These are phyloP conservation scores for Tylochromis polylepis DNA, from an alignment of 2,113 vertebrate species.

Conservation along the genomic window DNA sequence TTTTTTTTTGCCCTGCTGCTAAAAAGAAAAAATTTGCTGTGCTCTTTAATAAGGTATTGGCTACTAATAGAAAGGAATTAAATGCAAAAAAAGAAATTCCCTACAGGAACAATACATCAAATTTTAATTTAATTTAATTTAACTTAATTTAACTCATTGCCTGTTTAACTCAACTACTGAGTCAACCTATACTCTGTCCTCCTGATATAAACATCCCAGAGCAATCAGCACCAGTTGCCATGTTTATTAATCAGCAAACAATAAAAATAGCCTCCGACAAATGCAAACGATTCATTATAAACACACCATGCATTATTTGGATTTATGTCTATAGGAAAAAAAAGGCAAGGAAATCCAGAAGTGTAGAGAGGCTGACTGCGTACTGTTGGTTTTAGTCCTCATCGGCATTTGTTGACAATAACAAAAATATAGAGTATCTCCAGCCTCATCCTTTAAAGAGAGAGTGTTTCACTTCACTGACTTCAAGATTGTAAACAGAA, in stretches of 20 bases:
- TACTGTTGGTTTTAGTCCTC: not conserved
- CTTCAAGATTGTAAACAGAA: slow-evolving; percentile 40
- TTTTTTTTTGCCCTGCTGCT: not conserved
- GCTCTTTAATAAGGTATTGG: not conserved
- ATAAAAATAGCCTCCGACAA: not conserved
- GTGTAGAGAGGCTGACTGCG: not conserved
- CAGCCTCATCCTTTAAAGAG: not conserved
- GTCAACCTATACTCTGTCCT: not conserved
- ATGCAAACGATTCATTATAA: not conserved
- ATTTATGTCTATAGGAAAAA: not conserved
- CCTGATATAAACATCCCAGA: not conserved
- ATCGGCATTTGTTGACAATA: slow-evolving; percentile 18
- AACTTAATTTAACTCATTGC: not conserved
- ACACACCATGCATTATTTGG: not conserved
- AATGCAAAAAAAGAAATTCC: not conserved
- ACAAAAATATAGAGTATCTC: slow-evolving; percentile 15
- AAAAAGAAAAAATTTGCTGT: not conserved
- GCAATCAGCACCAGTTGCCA: not conserved
- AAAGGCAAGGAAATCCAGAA: not conserved
- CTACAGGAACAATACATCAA: not conserved
- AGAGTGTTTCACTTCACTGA: slow-evolving; percentile 23
- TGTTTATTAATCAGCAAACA: not conserved
- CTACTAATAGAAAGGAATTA: not conserved
- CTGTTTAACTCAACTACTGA: not conserved
- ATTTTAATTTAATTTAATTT: not conserved